Evolutionary conservation across 2,113 vertebrate species (phyloP).

Genomic region (Trogon surrucura): DNA sequence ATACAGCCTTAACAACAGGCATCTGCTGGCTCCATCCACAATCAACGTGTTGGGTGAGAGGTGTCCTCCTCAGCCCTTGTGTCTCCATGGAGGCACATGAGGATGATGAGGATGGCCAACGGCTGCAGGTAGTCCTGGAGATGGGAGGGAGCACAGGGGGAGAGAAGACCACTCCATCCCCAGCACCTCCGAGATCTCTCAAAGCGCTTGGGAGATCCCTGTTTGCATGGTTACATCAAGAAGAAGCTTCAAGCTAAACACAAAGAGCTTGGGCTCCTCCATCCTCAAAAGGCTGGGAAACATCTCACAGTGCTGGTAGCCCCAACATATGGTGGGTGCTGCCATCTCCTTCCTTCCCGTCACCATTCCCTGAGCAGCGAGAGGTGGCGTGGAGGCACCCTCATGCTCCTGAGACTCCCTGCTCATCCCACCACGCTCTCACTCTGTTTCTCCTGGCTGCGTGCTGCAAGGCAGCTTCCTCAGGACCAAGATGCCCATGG

Average conservation of each 20-base stretch:
- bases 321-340: background rate
- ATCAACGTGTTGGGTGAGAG: accelerated
- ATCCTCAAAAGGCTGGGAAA: background rate
- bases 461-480: background rate
- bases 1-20: background rate
- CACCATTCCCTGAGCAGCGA: background rate
- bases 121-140: background rate
- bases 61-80: background rate
- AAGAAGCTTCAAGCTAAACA: background rate
- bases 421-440: background rate
- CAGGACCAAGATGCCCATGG: background rate
- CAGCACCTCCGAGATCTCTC: background rate
- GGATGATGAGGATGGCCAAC: background rate
- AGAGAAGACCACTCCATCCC: background rate
- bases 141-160: accelerated
- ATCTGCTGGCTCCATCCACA: background rate
- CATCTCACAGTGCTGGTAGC: background rate
- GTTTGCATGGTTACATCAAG: background rate
- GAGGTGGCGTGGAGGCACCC: too few species aligned
- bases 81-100: accelerated
- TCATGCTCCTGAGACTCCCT: background rate
- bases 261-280: background rate
- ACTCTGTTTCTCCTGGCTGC: background rate
- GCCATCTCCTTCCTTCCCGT: background rate
- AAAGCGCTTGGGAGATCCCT: background rate